phyloP scores from a whole-genome alignment of 2,113 vertebrate species.

The Mugil cephalus region DNA sequence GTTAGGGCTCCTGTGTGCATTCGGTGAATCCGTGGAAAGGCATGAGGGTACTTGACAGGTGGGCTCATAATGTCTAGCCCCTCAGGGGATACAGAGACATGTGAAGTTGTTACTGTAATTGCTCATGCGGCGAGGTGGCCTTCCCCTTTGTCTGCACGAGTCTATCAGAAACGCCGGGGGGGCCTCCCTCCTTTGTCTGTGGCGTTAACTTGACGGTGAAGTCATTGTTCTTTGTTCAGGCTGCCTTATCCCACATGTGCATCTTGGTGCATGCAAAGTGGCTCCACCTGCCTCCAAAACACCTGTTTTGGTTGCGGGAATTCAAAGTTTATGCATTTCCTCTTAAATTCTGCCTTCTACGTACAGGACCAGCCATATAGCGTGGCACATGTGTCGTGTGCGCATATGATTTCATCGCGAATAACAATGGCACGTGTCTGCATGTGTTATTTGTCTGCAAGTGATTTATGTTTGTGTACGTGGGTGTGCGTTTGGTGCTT shows the following conservation, averaged over 20 bases:
- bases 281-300: not conserved
- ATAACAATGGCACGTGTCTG: constrained; percentile 45
- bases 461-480: constrained; percentile 61
- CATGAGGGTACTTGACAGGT: constrained; percentile 70
- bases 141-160: constrained; percentile 59
- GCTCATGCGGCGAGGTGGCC: constrained; percentile 56
- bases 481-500: constrained; percentile 22
- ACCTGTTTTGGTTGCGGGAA: not conserved
- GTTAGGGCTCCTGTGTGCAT: constrained; percentile 45
- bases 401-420: constrained; percentile 34
- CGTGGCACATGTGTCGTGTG: constrained; percentile 14
- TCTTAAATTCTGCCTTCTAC: not conserved
- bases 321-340: not conserved
- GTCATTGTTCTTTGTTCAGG: constrained; percentile 21
- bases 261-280: not conserved
- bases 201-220: constrained; percentile 40
- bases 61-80: constrained; percentile 69
- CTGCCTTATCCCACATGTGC: not conserved
- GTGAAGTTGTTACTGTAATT: constrained; percentile 77
- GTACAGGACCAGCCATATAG: constrained; percentile 13
- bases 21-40: constrained; percentile 31
- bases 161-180: constrained; percentile 27
- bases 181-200: constrained; percentile 38
- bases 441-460: constrained; percentile 55
- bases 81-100: constrained; percentile 51